Base-by-base conservation (phyloP, 2,113 vertebrate species). In the Salvelinus alpinus region DNA sequence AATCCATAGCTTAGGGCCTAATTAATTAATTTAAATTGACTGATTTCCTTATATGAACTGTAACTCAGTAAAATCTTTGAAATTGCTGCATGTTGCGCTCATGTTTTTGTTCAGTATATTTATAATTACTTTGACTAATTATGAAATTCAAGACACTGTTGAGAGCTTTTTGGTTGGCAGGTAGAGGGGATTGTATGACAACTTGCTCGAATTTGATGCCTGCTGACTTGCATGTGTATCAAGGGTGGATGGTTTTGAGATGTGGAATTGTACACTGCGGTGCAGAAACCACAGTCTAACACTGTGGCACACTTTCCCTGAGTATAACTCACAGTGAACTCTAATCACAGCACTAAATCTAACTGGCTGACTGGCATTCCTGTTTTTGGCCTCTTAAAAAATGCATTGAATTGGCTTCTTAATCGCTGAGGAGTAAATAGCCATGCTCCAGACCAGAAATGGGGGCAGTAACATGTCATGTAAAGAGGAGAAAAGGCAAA, bases 401-500 rank as follows among this genome's bases (percentile, higher is more conserved):
- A 24, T 24, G 7, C 3, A 24, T 20, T 47, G 38, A 70, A 70
- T 7, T 70, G 44, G 18, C 44, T 47, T 20, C 38, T 9, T 18
- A 48, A 47, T 70, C 38, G 4, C 6, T 24, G 24, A 14, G 38
- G 66, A 22, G 64, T 29, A 29, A 22, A 34, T 44, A 69, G 3
- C 5, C 20, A 34, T 34, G 31, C 31, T 66, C 64, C 22, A 18
- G 18, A 22, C 8, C 20, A 25, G 60, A 25, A 66, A 66, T 25
- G 75, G 22, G 20, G 34, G n/a, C 18, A 83, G 67, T 84, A 57
- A 71, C 2, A 38, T 12, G n/a, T 18, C 78, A 72, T 82, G 71
- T 84, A 73, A 82, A 83, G 83, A 87, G 82, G 76, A 71, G 51
- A 83, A 85, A 85, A 68, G 77, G 72, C 70, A 48, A 81, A 82